Percentiles rank a stretch among this genome's conserved stretches.
Conservation (phyloP, 2,797 vertebrate genomes). For the Lacerta agilis region DNA sequence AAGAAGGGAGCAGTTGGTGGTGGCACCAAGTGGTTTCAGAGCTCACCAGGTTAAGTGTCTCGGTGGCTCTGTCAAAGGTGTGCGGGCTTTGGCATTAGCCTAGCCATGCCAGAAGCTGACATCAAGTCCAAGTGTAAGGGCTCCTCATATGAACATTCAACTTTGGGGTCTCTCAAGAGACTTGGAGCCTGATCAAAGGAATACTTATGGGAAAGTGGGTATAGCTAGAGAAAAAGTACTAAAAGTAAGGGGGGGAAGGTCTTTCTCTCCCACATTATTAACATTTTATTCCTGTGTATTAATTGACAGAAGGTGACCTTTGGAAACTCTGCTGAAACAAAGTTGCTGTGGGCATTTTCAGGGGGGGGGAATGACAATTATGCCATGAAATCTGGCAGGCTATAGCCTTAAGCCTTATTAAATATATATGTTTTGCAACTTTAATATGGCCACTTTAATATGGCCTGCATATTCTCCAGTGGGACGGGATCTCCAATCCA, state of each 20-base stretch:
- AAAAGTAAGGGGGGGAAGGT: neutral
- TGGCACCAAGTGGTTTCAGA: too few relatives aligned
- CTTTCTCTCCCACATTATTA: neutral
- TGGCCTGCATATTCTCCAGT: neutral
- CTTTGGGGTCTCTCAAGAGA: neutral
- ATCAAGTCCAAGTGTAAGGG: neutral
- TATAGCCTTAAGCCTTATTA: neutral
- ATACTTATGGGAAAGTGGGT: neutral
- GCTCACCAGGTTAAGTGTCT: too few relatives aligned
- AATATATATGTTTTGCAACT: neutral
- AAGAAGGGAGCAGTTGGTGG: too few relatives aligned
- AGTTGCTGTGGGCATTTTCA: neutral
- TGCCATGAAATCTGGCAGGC: neutral
- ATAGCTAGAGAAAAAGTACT: neutral
- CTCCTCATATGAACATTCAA: neutral
- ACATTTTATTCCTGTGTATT: neutral
- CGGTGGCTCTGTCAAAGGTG: too few relatives aligned
- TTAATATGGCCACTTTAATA: neutral
- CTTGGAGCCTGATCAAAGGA: neutral
- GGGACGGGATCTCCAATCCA: neutral
- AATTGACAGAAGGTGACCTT: neutral
- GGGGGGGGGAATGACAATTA: neutral
- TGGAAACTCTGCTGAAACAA: conserved; percentile 1
- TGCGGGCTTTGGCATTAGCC: too few relatives aligned
- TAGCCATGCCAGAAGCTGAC: too few relatives aligned